Evolutionary conservation across 2,888 invertebrate genomes (phyloP).

Genomic region (Antheraea assamensis): DNA sequence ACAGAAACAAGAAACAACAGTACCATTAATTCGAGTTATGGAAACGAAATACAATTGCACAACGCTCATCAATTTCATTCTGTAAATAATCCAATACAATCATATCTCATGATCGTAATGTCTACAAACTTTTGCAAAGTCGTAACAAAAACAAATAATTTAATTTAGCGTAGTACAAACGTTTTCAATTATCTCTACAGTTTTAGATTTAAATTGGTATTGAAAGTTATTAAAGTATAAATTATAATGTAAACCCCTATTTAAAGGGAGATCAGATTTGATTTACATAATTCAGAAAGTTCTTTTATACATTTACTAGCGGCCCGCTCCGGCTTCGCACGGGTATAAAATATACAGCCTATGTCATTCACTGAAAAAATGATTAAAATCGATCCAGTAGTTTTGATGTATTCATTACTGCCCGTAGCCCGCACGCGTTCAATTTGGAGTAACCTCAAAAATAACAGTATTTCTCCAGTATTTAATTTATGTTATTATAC

Average conservation of each 20-base stretch:
- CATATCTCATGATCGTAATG: neutral
- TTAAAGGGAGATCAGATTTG: neutral
- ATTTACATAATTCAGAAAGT: neutral
- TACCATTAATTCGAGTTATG: slow-evolving; percentile 13
- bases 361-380: too few species aligned
- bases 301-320: neutral
- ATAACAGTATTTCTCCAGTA: too few species aligned
- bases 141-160: slow-evolving; percentile 10
- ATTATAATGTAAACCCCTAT: neutral
- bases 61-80: slow-evolving; percentile 7
- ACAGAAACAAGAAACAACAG: slow-evolving; percentile 9
- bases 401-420: too few species aligned
- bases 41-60: neutral
- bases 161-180: neutral
- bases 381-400: too few species aligned
- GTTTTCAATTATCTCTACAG: neutral
- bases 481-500: too few species aligned
- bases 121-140: slow-evolving; percentile 3
- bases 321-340: too few species aligned
- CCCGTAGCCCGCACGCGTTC: too few species aligned
- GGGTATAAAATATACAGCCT: too few species aligned
- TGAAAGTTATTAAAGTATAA: neutral
- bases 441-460: too few species aligned
- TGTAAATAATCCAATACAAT: slow-evolving; percentile 12
- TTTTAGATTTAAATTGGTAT: neutral